phyloP scores from a whole-genome alignment of 2,113 vertebrate genomes.

The Pygoscelis adeliae region DNA sequence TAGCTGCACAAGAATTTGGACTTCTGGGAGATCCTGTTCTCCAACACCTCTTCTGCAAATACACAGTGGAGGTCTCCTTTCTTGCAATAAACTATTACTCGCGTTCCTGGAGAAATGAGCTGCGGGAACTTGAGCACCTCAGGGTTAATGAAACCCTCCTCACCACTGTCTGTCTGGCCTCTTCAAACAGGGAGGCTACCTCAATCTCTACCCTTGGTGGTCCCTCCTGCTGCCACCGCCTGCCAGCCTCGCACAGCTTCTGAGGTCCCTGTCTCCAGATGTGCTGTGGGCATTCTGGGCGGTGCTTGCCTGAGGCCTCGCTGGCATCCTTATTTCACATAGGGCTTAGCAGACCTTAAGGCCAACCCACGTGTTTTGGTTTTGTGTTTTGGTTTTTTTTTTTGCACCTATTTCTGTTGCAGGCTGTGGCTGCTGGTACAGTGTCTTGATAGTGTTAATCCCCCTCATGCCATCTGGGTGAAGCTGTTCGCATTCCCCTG shows the following conservation, averaged over 20 bases:
- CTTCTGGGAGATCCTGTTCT: slow-evolving; percentile 15
- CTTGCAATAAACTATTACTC: neutral
- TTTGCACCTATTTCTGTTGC: neutral
- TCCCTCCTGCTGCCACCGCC: neutral
- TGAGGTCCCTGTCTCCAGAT: neutral
- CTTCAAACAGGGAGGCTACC: neutral
- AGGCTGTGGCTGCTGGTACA: neutral
- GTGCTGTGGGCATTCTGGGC: neutral
- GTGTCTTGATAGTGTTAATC: neutral
- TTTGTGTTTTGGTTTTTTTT: neutral
- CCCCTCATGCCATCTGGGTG: neutral
- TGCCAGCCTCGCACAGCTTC: neutral
- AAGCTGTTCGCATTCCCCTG: neutral
- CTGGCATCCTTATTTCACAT: neutral
- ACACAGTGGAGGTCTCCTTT: neutral
- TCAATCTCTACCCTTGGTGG: neutral
- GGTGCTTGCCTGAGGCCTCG: neutral
- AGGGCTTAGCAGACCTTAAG: neutral
- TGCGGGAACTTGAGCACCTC: neutral
- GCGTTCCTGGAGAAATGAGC: neutral
- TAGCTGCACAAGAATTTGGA: slow-evolving; percentile 16
- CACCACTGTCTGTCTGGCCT: neutral
- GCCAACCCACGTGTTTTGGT: neutral
- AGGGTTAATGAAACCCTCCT: neutral
- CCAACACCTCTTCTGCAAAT: neutral